Base-by-base conservation (phyloP, 2,797 vertebrate genomes). In the Acridotheres tristis region DNA sequence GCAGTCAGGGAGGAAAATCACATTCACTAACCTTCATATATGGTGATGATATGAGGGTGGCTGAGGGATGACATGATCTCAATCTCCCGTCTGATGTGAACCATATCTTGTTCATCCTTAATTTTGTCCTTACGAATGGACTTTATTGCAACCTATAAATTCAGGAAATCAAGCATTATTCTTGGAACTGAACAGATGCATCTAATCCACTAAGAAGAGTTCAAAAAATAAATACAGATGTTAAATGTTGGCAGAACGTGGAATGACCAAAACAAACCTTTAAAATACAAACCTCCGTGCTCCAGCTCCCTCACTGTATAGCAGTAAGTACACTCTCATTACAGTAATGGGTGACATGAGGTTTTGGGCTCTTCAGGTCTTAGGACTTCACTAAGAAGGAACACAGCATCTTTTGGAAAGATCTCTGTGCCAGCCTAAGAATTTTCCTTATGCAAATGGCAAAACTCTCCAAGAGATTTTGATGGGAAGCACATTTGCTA, bases 81-180 rank as follows among this genome's bases (percentile, higher is more conserved):
- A 93, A 99, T 99, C 98, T 99, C 98, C 90, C 98, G 98, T 96
- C 98, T 98, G 98, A 98, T 98, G 97, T 98, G 98, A 97, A 98
- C 98, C 98, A 98, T 98, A 96, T 98, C 98, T 98, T 99, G 98
- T 83, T 99, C 98, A 91, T 99, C 98, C 97, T 99, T 99, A 98
- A 99, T 99, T 98, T 98, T 99, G 98, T 99, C 98, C 97, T 99
- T 99, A 97, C 98, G 98, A 91, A 99, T 99, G 88, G 98, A 99
- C 98, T 99, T 99, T 97, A 99, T 99, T 96, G 98, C 98, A 97
- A 99, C 98, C 98, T 99, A 98, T 93, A 98, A 98, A 98, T 97
- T 97, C 97, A 98, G 97, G 96, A 98, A 98, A 98, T 97, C 97
- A 97, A 97, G 97, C 55, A 97, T 98, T 98, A 98, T 93, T 97